Base-by-base conservation (phyloP, 2,797 vertebrate genomes). In the Anableps anableps region DNA sequence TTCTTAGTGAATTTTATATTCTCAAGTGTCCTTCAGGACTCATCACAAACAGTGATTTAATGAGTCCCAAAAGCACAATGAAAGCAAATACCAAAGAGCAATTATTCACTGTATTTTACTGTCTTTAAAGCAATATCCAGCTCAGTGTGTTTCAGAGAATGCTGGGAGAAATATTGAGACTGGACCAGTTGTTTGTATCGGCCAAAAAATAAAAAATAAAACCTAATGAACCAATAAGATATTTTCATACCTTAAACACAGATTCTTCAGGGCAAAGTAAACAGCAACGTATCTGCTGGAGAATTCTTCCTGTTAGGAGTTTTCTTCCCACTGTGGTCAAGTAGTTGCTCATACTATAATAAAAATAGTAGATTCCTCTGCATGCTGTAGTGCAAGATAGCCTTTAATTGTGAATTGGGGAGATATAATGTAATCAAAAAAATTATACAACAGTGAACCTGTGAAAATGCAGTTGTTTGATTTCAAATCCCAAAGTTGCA, bases 221-320 rank as follows among this genome's bases (percentile, higher is more conserved):
- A 41, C 36, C 62, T 64, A 2, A 64, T 36, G 19, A 64, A 36
- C 3, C 62, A 36, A 34, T 64, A 14, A 19, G 23, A 58, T 26
- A 60, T 60, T 31, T 58, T 58, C n/a, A 16, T 5, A 29, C 26
- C 55, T 29, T 58, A 16, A 64, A 16, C 6, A 17, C 16, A n/a
- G 62, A 68, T 41, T 66, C 38, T 23, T 41, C 21, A 13, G 36
- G 38, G 64, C 3, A 68, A 68, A 43, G 64, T 26, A 21, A 41
- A 45, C 66, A 70, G 26, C 11, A 38, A 43, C 21, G 43, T 11
- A 43, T 70, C 41, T 43, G 26, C 38, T 45, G 66, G 38, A n/a
- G 13, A 43, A n/a, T 14, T n/a, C 0, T 2, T 43, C 23, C 26
- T n/a, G 2, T 3, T n/a, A n/a, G 38, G 11, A 0, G 10, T 51